A percentile compares a stretch with the other conserved stretches of the same genome.
Conservation (phyloP, 92 coral and sea anemone species). For the Isaurus tuberculatus region DNA sequence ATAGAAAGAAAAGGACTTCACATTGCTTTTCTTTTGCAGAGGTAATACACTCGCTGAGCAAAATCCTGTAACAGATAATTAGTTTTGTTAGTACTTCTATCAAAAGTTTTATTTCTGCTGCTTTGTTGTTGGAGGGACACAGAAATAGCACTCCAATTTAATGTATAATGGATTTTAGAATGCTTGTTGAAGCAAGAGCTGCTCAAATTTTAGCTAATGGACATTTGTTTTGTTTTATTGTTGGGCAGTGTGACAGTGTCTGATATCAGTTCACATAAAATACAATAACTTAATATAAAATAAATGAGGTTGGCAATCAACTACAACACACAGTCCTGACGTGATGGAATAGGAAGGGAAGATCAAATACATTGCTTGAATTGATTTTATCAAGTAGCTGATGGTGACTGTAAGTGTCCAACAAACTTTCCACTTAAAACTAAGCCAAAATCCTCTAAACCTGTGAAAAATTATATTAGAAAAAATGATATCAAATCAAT, state of each 20-base stretch:
- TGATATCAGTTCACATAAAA: conserved; percentile 23
- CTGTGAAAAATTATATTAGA: conserved; percentile 17
- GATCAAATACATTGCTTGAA: conserved; percentile 10
- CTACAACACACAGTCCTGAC: conserved; percentile 1
- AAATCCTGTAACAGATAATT: conserved; percentile 5
- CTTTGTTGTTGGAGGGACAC: too few species aligned
- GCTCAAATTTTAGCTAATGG: conserved; percentile 1
- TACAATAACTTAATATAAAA: conserved; percentile 9
- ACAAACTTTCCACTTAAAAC: neutral
- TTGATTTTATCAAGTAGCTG: conserved; percentile 25
- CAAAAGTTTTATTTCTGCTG: conserved; percentile 11
- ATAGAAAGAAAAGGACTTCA: conserved; percentile 38
- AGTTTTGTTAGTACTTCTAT: neutral
- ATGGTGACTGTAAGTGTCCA: conserved; percentile 9
- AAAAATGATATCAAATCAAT: conserved; percentile 2
- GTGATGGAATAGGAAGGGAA: neutral
- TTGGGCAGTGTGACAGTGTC: conserved; percentile 15
- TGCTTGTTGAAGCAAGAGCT: conserved; percentile 25
- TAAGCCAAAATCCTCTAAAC: neutral
- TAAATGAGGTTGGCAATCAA: conserved; percentile 10
- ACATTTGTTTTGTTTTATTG: neutral
- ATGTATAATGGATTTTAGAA: neutral
- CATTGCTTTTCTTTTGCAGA: conserved; percentile 18
- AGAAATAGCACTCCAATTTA: too few species aligned
- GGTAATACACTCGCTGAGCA: neutral